Base-by-base conservation (phyloP, 2,797 vertebrate species). In the Tachyglossus aculeatus region DNA sequence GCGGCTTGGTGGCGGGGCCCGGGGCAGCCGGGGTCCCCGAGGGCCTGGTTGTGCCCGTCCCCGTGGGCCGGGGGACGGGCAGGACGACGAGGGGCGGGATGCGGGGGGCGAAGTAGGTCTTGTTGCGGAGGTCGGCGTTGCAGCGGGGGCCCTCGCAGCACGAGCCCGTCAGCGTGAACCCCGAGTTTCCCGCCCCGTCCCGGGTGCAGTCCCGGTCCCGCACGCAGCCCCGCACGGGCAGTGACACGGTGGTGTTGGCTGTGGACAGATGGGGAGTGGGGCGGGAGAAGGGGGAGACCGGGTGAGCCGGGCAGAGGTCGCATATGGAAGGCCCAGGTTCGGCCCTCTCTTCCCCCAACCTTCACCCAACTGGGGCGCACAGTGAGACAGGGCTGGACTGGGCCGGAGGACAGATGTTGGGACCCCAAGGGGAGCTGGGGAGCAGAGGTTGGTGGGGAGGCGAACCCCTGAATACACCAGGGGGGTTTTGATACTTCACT, bases 221-320 rank as follows among this genome's bases (percentile, higher is more conserved):
- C 12, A 88, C 80, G 2, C 88, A 89, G 38, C 86, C 86, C 16
- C 85, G 86, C 43, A 89, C 71, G 1, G 88, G 84, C 59, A 73
- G 52, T n/a, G 78, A 83, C 6, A 88, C 63, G 0, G 86, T 87
- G 76, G 88, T 67, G 2, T 88, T 88, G 6, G 86, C 88, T 89
- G 55, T 9, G 24, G 44, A 21, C 9, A 9, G 11, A 6, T n/a
- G 40, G 40, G 41, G 11, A n/a, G 11, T 13, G 19, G 1, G 41
- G 6, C 13, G 9, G 41, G 9, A n/a, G 21, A 19, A 10, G n/a
- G 5, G 8, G 16, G n/a, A 6, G 21, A n/a, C 5, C 21, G 12
- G 13, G 8, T 4, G 21, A 6, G 44, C 8, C 21, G 3, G 22
- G 6, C 9, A 3, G 6, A 22, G 16, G 9, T 15, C 24, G 4